Evolutionary conservation across 2,797 vertebrate genomes (phyloP), one percentile per base, ranked within the genome.

Genomic region (Podarcis lilfordi): DNA sequence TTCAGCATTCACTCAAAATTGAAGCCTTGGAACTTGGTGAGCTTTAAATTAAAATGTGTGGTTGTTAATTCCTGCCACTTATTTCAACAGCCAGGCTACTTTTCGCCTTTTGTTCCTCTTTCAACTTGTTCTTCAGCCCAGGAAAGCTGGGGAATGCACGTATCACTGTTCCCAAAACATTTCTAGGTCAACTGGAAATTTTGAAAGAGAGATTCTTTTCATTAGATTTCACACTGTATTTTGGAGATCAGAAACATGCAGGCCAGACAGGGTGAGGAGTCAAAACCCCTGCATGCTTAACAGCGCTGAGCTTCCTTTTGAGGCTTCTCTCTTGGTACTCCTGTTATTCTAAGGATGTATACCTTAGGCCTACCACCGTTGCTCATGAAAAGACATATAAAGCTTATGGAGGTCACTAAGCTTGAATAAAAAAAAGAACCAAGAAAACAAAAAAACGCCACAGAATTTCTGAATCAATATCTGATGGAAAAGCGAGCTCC

Each of bases 101-200:
- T 59, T 45, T 35, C 0, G 45, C 64, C 19, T 85, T 66, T 59
- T 43, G 25, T 37, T 68, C 40, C 8, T 50, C 40, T 82, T 88
- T 88, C 72, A 82, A 77, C 8, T 35, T 50, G 9, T 45, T 35
- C 35, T 75, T 61, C 27, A 21, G 59, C n/a, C 32, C 55, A 64
- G 37, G 35, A 82, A 66, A 87, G 40, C 55, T 43, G 82, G 40
- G 55, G 40, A 25, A 82, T 66, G 40, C 21, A 35, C 50, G 25
- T 40, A 64, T 75, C 55, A 11, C 40, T 55, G 59, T 82, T 45
- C 40, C 29, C 40, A 66, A 64, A 76, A 82, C n/a, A 88, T 82
- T 82, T 87, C 79, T 87, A 74, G 86, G 86, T 82, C 86, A 88
- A 5, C 35, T 82, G 27, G n/a, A 82, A 66, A 66, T 82, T 76